Percentiles rank a stretch among this genome's conserved stretches.
Evolutionary conservation across 2,888 invertebrate genomes (phyloP).

Genomic region (Leptodirus hochenwartii): DNA sequence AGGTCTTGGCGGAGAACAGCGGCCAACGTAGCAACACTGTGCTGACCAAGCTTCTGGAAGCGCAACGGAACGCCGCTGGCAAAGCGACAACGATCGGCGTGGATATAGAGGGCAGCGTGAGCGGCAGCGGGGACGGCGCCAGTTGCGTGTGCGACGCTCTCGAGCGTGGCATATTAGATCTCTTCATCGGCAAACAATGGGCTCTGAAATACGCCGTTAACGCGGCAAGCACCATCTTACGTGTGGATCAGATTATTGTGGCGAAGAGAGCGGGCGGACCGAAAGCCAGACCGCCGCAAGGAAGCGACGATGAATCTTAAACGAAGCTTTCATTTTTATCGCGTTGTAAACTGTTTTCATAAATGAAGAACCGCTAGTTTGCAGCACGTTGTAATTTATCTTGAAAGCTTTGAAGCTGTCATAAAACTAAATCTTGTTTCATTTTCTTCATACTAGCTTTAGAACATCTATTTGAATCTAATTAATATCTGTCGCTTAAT

Average conservation of each 20-base stretch:
- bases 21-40: conserved; percentile 79
- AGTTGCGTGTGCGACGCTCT: conserved; percentile 55
- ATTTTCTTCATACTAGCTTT: too few species aligned
- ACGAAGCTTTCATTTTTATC: too few species aligned
- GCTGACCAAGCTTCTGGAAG: conserved; percentile 75
- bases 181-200: conserved; percentile 78
- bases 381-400: too few species aligned
- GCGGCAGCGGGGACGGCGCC: too few species aligned
- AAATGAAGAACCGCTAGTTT: too few species aligned
- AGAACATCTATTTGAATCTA: too few species aligned
- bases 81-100: conserved; percentile 44
- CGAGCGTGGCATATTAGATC: conserved; percentile 63
- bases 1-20: conserved; percentile 89
- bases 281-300: conserved; percentile 48
- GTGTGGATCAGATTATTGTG: conserved; percentile 97
- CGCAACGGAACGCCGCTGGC: conserved; percentile 48
- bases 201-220: conserved; percentile 88
- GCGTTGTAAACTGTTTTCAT: too few species aligned
- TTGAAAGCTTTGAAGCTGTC: too few species aligned
- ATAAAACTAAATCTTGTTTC: too few species aligned
- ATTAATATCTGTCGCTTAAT: too few species aligned
- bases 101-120: conserved; percentile 82
- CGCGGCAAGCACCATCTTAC: conserved; percentile 80
- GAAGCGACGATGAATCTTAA: conserved; percentile 60
- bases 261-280: conserved; percentile 94